These are phyloP conservation scores for Himalopsyche tibetana DNA, from an alignment of 2,888 invertebrate genomes.

Conservation along the genomic window DNA sequence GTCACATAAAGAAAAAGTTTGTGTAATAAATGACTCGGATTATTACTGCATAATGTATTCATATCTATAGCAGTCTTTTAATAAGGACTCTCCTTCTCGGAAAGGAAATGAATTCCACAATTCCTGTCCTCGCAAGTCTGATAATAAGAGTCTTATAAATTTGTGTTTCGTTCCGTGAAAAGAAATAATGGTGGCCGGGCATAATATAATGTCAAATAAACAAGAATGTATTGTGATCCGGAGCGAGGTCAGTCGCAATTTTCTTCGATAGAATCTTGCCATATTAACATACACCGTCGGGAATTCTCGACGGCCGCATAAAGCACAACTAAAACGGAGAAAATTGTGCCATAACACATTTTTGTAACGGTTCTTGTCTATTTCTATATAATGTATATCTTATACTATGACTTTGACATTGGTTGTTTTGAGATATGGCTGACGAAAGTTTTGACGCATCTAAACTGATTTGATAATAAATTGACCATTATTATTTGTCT, in stretches of 20 bases:
- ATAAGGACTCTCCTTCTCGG: background rate
- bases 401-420: no score
- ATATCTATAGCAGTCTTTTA: background rate
- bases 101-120: background rate
- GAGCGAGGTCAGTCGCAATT: constrained; percentile 52
- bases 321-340: background rate
- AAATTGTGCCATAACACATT: no score
- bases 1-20: no score
- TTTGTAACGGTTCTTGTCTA: no score
- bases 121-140: background rate
- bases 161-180: constrained; percentile 46
- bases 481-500: no score
- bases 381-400: no score
- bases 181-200: constrained; percentile 49
- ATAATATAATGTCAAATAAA: constrained; percentile 59
- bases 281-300: constrained; percentile 40
- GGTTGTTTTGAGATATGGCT: no score
- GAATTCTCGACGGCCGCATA: background rate
- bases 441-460: no score
- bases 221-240: constrained; percentile 57
- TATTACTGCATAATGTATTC: background rate
- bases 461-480: no score
- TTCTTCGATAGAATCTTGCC: constrained; percentile 58
- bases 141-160: constrained; percentile 46
- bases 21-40: background rate